These are phyloP conservation scores for Xenentodon cancila DNA, from an alignment of 2,797 vertebrate genomes.

Conservation along the genomic window DNA sequence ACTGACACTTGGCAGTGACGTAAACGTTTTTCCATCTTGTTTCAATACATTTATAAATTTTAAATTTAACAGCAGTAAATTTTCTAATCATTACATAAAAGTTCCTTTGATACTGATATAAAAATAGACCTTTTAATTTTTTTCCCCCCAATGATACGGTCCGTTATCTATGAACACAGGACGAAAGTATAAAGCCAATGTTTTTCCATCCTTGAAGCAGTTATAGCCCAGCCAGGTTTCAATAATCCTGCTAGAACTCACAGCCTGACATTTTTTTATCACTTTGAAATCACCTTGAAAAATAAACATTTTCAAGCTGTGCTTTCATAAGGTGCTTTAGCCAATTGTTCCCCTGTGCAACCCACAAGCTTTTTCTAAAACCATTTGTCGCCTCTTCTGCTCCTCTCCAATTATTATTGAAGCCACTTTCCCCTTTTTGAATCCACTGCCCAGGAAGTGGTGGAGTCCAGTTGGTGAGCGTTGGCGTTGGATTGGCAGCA, in stretches of 20 bases:
- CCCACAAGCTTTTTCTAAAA: slow-evolving; percentile 28
- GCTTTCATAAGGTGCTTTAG: slow-evolving; percentile 36
- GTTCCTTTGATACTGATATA: too few relatives aligned
- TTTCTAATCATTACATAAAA: too few relatives aligned
- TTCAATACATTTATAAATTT: too few relatives aligned
- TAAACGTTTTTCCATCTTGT: too few relatives aligned
- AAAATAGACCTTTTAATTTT: too few relatives aligned
- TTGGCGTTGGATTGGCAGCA: slow-evolving; percentile 61
- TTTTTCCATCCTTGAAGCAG: not conserved
- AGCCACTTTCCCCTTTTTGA: slow-evolving; percentile 15
- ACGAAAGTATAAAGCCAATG: slow-evolving; percentile 4
- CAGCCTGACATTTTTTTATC: slow-evolving; percentile 40
- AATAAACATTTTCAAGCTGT: slow-evolving; percentile 26
- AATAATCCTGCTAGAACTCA: slow-evolving; percentile 6
- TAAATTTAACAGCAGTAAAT: too few relatives aligned
- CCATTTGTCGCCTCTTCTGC: slow-evolving; percentile 29
- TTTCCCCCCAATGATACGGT: too few relatives aligned
- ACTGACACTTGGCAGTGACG: too few relatives aligned
- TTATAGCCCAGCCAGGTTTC: not conserved
- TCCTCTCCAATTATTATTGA: slow-evolving; percentile 20
- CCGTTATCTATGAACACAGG: not conserved
- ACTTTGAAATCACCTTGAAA: slow-evolving; percentile 31
- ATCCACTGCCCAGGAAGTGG: slow-evolving; percentile 30
- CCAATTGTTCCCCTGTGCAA: slow-evolving; percentile 29
- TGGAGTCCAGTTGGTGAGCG: slow-evolving; percentile 66